Evolutionary conservation across 2,888 invertebrate species (phyloP).

Genomic region (Brachyptera putata): DNA sequence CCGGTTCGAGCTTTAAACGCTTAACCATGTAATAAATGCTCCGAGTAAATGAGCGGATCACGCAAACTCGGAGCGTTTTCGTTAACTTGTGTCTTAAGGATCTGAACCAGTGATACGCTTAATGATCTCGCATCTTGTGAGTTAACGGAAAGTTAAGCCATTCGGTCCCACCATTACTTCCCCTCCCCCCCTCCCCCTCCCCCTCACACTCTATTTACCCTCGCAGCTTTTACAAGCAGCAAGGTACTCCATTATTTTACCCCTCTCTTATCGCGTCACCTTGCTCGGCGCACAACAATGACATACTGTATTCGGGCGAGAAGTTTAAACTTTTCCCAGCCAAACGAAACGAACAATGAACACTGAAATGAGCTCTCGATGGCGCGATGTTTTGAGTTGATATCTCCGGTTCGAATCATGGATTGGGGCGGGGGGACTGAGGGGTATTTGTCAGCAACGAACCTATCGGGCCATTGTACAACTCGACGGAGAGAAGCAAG

Average conservation of each 20-base stretch:
- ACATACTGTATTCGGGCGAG: background rate
- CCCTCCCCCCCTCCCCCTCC: too few species aligned
- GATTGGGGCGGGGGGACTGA: too few species aligned
- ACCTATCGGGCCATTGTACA: too few species aligned
- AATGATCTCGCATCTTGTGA: conserved; percentile 11
- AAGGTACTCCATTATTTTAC: conserved; percentile 12
- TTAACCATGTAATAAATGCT: background rate
- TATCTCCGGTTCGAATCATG: background rate
- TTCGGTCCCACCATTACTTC: conserved; percentile 3
- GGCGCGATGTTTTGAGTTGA: background rate
- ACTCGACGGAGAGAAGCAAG: background rate
- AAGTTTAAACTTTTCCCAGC: background rate
- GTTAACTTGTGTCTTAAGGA: background rate
- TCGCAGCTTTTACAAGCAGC: conserved; percentile 12
- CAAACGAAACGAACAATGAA: conserved; percentile 1
- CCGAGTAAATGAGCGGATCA: background rate
- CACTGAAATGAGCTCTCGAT: background rate
- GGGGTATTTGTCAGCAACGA: conserved; percentile 4
- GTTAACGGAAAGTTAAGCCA: conserved; percentile 21
- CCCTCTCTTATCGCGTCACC: background rate
- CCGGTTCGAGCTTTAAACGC: background rate
- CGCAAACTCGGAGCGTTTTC: background rate
- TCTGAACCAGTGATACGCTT: conserved; percentile 13
- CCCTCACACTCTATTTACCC: too few species aligned
- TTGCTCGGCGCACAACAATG: background rate